These are phyloP conservation scores for Drepana falcataria DNA, from an alignment of 2,888 invertebrate genomes.

Conservation along the genomic window DNA sequence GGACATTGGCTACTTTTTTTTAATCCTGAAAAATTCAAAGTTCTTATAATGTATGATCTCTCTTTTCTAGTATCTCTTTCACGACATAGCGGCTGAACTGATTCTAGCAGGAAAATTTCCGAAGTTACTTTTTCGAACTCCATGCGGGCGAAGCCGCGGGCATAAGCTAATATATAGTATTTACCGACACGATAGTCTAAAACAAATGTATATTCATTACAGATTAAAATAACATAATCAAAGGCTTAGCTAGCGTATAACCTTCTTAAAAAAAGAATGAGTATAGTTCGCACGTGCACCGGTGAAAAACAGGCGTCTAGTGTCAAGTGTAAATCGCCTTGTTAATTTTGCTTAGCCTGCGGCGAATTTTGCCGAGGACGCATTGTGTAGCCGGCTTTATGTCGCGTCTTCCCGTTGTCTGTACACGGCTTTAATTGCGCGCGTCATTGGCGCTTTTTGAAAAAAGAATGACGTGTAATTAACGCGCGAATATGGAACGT, in stretches of 20 bases:
- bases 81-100: no score
- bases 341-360: constrained; percentile 77
- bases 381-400: constrained; percentile 77
- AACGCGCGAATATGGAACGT: constrained; percentile 78
- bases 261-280: constrained; percentile 35
- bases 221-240: background rate
- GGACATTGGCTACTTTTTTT: no score
- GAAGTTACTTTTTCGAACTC: no score
- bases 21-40: no score
- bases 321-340: constrained; percentile 80
- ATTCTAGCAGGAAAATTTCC: no score
- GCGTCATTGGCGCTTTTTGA: constrained; percentile 78
- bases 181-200: no score
- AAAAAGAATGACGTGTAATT: constrained; percentile 79
- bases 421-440: constrained; percentile 77
- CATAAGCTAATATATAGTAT: no score
- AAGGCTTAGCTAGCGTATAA: constrained; percentile 5
- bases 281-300: constrained; percentile 34
- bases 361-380: constrained; percentile 78
- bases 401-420: constrained; percentile 77
- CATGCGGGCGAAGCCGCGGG: no score
- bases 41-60: no score
- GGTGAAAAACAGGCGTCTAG: constrained; percentile 68
- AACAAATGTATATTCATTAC: background rate
- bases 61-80: no score